Conservation (phyloP, 2,113 vertebrate genomes). For the Glaucomys volans region DNA sequence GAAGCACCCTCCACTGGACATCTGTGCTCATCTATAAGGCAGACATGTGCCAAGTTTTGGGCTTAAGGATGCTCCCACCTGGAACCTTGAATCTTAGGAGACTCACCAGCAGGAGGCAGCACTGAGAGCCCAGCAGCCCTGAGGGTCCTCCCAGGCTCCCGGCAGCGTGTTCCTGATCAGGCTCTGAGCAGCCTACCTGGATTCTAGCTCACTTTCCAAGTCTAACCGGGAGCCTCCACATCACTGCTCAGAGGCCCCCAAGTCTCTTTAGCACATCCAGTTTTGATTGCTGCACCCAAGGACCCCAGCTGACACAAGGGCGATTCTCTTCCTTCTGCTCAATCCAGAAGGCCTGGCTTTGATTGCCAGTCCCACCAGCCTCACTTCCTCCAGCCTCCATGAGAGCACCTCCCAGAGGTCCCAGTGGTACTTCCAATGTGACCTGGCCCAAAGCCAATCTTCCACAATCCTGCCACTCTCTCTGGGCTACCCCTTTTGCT, state of each 20-base stretch:
- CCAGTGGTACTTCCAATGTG: background rate
- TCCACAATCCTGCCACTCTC: background rate
- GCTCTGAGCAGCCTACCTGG: background rate
- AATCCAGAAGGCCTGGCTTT: background rate
- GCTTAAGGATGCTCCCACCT: background rate
- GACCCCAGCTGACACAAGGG: background rate
- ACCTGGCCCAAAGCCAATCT: background rate
- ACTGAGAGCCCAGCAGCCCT: background rate
- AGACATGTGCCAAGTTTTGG: background rate
- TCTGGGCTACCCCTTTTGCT: background rate
- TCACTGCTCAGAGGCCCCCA: background rate
- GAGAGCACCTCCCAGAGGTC: no score
- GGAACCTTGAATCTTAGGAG: background rate
- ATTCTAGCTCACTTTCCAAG: background rate
- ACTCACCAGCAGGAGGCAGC: background rate
- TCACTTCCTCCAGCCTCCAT: background rate
- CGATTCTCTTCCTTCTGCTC: conserved; percentile 6
- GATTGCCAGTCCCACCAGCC: background rate
- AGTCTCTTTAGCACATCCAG: background rate
- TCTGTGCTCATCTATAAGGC: background rate
- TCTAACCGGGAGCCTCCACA: background rate
- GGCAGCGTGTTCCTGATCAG: accelerated
- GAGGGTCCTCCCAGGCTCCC: no score
- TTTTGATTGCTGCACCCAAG: background rate
- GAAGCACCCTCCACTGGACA: background rate